Evolutionary conservation across 2,113 vertebrate species (phyloP).

Genomic region (Suricata suricatta): DNA sequence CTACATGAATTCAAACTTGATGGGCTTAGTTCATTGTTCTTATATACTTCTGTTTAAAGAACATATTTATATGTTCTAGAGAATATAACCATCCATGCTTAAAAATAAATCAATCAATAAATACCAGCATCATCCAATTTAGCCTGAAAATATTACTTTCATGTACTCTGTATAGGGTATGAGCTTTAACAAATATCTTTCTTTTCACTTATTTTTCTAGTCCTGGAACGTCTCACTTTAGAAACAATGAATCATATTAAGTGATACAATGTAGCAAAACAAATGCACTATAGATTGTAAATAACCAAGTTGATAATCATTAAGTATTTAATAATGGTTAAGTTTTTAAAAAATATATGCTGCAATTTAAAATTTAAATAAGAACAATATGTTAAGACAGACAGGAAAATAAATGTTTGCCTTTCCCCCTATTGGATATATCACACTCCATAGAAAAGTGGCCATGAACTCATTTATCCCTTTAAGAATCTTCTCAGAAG

Average conservation of each 20-base stretch:
- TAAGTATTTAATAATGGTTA: not conserved
- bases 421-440: not conserved
- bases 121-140: not conserved
- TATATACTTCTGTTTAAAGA: not conserved
- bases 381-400: not conserved
- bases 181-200: constrained; percentile 3
- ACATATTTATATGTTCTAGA: not conserved
- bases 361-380: not conserved
- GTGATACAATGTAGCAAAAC: not conserved
- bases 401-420: not conserved
- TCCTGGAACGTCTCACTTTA: not conserved
- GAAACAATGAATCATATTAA: constrained; percentile 8
- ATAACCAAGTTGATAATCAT: not conserved
- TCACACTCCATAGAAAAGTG: not conserved
- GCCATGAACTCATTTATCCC: not conserved
- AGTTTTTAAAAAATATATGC: not conserved
- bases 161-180: not conserved
- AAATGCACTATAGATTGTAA: constrained; percentile 5
- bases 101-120: constrained; percentile 1
- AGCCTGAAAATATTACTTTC: constrained; percentile 9
- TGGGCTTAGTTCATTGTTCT: not conserved
- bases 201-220: constrained; percentile 23
- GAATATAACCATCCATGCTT: not conserved
- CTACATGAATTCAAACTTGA: not conserved
- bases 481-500: not conserved